Percentiles rank a stretch among this genome's conserved stretches.
These are phyloP conservation scores for Morus bassanus DNA, from an alignment of 2,797 vertebrate genomes.

Conservation along the genomic window DNA sequence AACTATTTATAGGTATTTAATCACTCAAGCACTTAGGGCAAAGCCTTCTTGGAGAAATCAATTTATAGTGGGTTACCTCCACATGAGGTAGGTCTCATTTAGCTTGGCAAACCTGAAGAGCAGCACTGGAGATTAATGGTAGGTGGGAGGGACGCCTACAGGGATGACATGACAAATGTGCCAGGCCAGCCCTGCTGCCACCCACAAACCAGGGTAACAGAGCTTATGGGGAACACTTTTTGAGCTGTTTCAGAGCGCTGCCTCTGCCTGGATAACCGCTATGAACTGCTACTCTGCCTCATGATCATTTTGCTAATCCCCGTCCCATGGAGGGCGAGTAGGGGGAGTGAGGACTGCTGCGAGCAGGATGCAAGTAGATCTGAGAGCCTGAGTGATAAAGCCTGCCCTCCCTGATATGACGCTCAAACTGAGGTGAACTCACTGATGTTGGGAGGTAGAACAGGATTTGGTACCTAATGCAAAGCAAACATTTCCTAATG, in stretches of 20 bases:
- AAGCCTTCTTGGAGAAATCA: slow-evolving; percentile 2
- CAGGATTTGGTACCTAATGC: not conserved
- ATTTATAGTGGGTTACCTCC: not conserved
- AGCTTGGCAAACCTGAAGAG: not conserved
- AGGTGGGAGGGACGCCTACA: not conserved
- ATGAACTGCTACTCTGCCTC: not conserved
- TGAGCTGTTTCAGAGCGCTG: not conserved
- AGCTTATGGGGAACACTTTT: not conserved
- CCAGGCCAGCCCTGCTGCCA: not conserved
- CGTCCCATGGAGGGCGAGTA: not conserved
- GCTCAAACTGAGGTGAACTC: not conserved
- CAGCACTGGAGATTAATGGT: not conserved
- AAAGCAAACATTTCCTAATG: not conserved
- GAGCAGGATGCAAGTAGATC: not conserved
- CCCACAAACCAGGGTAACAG: not conserved
- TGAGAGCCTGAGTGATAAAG: not conserved
- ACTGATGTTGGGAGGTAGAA: not conserved
- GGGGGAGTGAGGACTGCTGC: too few relatives aligned
- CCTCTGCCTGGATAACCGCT: not conserved
- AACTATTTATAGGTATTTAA: slow-evolving; percentile 15
- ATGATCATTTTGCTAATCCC: not conserved
- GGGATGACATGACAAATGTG: not conserved
- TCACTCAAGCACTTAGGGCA: not conserved
- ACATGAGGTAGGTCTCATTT: not conserved
- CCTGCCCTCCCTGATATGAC: not conserved